phyloP scores from a whole-genome alignment of 2,797 vertebrate species.

The Glossophaga mutica region DNA sequence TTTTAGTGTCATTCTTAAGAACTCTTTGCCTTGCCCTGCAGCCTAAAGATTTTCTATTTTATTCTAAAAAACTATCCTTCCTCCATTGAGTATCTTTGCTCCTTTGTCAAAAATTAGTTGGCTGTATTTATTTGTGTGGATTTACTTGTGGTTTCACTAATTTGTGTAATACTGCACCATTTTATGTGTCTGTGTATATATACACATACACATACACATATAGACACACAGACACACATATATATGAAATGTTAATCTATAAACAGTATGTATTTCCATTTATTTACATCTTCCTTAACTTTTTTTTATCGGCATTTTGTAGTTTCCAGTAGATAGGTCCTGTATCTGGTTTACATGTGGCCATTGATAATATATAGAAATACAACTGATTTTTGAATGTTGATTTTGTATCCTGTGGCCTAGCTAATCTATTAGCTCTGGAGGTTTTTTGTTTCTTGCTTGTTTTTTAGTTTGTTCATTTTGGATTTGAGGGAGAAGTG shows the following conservation, averaged over 20 bases:
- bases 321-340: background rate
- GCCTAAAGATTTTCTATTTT: conserved; percentile 2
- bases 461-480: background rate
- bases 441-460: background rate
- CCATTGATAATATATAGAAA: background rate
- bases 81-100: background rate
- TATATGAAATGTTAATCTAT: background rate
- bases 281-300: background rate
- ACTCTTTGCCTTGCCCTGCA: background rate
- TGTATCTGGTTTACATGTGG: background rate
- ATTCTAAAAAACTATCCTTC: background rate
- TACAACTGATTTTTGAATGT: background rate
- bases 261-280: background rate
- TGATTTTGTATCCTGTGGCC: background rate
- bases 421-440: background rate
- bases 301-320: background rate
- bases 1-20: background rate
- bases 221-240: too few species aligned
- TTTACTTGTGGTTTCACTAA: background rate
- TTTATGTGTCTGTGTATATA: too few species aligned
- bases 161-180: too few species aligned
- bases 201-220: too few species aligned
- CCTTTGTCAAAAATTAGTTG: background rate
- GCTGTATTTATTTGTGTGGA: rapidly evolving
- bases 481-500: background rate